Percentiles rank a stretch among this genome's conserved stretches.
These are phyloP conservation scores for Drosophila bunnanda DNA, from an alignment of 2,888 invertebrate species.

Conservation along the genomic window DNA sequence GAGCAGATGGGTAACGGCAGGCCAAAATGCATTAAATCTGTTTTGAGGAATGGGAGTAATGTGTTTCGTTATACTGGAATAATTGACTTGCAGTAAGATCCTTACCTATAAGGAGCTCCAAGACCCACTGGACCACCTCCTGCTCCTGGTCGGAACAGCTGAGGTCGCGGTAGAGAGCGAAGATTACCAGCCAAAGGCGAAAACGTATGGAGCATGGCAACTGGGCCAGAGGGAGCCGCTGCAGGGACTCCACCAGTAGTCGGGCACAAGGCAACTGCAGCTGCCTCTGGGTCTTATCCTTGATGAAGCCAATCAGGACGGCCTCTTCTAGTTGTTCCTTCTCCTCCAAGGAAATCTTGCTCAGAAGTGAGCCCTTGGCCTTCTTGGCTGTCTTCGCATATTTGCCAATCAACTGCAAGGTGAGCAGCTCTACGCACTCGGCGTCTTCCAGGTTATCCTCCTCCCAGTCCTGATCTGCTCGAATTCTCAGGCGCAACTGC, in stretches of 20 bases:
- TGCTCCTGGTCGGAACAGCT: conserved; percentile 30
- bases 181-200: conserved; percentile 73
- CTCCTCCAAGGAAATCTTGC: conserved; percentile 50
- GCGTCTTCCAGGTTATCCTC: conserved; percentile 49
- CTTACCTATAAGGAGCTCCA: conserved; percentile 59
- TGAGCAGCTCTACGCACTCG: conserved; percentile 75
- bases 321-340: conserved; percentile 34
- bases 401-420: conserved; percentile 64
- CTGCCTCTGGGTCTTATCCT: conserved; percentile 33
- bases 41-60: background rate
- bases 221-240: conserved; percentile 72
- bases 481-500: conserved; percentile 27
- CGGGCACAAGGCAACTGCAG: conserved; percentile 37
- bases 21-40: conserved; percentile 83
- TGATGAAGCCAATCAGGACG: conserved; percentile 4
- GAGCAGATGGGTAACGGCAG: conserved; percentile 75
- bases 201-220: conserved; percentile 68
- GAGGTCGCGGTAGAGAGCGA: conserved; percentile 78
- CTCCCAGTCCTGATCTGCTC: conserved; percentile 14
- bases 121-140: conserved; percentile 54
- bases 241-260: conserved; percentile 61
- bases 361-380: conserved; percentile 41
- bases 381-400: conserved; percentile 50
- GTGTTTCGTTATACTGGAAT: background rate
- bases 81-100: background rate